phyloP scores from a whole-genome alignment of 1,140 invertebrate genomes.

The Pogonomyrmex barbatus region DNA sequence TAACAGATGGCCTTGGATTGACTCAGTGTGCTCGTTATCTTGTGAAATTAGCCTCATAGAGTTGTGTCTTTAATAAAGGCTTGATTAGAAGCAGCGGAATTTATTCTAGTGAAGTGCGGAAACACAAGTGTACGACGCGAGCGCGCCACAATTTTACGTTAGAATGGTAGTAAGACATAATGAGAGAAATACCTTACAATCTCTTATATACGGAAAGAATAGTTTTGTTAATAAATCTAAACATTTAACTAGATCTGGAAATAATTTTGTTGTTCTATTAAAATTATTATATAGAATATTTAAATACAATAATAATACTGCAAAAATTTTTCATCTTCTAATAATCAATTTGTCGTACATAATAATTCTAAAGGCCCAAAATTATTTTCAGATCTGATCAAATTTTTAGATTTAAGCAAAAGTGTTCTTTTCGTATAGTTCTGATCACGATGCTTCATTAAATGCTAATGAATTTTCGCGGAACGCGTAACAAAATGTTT shows the following conservation, averaged over 20 bases:
- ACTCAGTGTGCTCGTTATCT: conserved; percentile 30
- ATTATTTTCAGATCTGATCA: too few relatives aligned
- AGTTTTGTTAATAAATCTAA: too few relatives aligned
- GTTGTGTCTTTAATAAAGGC: conserved; percentile 20
- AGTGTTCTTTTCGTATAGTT: not conserved
- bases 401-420: too few relatives aligned
- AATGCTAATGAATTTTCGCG: not conserved
- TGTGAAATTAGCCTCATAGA: conserved; percentile 24
- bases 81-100: conserved; percentile 17
- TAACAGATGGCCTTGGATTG: conserved; percentile 20
- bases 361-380: too few relatives aligned
- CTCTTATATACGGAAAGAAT: not conserved
- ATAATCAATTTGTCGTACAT: too few relatives aligned
- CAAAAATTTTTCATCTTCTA: too few relatives aligned
- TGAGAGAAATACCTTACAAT: not conserved
- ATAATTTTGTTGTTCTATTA: too few relatives aligned
- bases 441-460: not conserved
- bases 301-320: too few relatives aligned
- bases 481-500: not conserved
- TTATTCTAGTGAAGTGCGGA: not conserved
- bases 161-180: not conserved
- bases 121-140: not conserved
- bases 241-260: too few relatives aligned
- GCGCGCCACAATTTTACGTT: not conserved
- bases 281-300: too few relatives aligned